Base-by-base conservation (phyloP, 1,140 invertebrate genomes). In the Pristionchus pacificus region DNA sequence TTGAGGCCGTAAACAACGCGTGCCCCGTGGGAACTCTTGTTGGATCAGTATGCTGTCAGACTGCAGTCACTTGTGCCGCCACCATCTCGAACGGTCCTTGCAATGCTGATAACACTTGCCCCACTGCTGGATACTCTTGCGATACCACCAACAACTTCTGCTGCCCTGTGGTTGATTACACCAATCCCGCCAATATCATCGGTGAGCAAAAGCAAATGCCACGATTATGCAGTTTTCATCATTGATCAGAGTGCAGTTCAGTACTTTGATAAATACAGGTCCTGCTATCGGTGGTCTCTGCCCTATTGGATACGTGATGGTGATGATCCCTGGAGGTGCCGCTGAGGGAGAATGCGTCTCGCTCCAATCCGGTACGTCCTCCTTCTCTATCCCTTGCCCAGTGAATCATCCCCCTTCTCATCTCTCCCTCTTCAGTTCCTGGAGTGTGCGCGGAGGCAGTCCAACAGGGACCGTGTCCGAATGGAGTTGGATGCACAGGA, bases 131-230 rank as follows among this genome's bases (percentile, higher is more conserved):
- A 57, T 79, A 77, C 60, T 66, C 71, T 29, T 81, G 80, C 58
- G 81, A 81, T 61, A 70, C 72, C 13, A 72, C 71, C 29, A 70
- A 78, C 60, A 74, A 78, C 62, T 75, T 70, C 62, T 81, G 80
- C 67, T 81, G 79, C 31, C 79, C 79, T 30, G 71, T 64, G 30
- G 33, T 65, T 60, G 55, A 25, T 14, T 38, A 55, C 29, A 33
- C 27, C n/a, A 49, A 49, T 19, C 6, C 6, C 38, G 38, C 38
- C 19, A 49, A 10, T 19, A 49, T 6, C 19, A 6, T 49, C 6
- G 38, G 38, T 49, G 19, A 49, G 38, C 19, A 10, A 49, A 49
- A 6, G 38, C 19, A 19, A 6, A 19, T 10, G 19, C 19, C 38
- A 19, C 6, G 19, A 49, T 49, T 49, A 19, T 19, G 68, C 32